Conservation (phyloP, 1,140 invertebrate species). For the Steinernema feltiae region DNA sequence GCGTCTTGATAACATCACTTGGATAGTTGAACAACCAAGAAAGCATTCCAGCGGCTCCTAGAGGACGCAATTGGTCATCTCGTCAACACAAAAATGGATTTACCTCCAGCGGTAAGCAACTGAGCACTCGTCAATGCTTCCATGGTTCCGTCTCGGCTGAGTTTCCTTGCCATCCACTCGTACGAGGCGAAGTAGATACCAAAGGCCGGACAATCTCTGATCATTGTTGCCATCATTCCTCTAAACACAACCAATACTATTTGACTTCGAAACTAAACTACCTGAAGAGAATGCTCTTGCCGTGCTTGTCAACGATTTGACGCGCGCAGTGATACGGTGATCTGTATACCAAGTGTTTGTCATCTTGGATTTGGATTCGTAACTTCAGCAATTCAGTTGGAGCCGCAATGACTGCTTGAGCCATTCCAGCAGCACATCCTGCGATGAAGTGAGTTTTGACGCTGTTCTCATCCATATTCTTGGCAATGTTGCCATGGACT, state of each 20-base stretch:
- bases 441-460: constrained; percentile 66
- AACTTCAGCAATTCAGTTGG: constrained; percentile 83
- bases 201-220: constrained; percentile 69
- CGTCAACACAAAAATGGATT: constrained; percentile 21
- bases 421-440: constrained; percentile 67
- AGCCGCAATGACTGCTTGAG: constrained; percentile 73
- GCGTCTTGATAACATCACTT: constrained; percentile 79
- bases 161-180: constrained; percentile 64
- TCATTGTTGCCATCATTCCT: constrained; percentile 70
- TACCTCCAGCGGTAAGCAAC: constrained; percentile 52
- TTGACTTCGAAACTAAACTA: neutral
- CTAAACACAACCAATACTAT: constrained; percentile 63
- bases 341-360: constrained; percentile 55
- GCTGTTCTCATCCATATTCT: constrained; percentile 62
- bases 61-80: constrained; percentile 44
- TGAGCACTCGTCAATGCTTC: constrained; percentile 40
- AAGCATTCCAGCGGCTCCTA: constrained; percentile 71
- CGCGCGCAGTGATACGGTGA: constrained; percentile 67
- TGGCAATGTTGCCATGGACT: constrained; percentile 73
- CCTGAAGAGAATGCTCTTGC: constrained; percentile 62
- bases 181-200: constrained; percentile 71
- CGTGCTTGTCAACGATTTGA: constrained; percentile 62
- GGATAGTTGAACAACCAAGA: constrained; percentile 83
- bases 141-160: constrained; percentile 46
- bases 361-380: constrained; percentile 67